phyloP scores from a whole-genome alignment of 2,888 invertebrate genomes.

The Ectemnius cavifrons region DNA sequence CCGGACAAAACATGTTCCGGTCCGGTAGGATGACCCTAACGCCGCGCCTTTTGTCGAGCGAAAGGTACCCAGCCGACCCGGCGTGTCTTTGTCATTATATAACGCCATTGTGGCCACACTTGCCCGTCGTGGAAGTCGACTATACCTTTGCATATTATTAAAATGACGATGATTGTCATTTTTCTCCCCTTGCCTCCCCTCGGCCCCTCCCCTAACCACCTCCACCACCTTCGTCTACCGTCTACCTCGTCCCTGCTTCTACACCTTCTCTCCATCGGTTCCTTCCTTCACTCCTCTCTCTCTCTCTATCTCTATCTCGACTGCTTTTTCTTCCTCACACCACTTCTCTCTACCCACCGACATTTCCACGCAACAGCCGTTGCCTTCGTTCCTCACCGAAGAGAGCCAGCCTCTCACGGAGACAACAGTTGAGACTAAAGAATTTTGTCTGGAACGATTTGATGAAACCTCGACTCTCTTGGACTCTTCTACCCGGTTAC shows the following conservation, averaged over 20 bases:
- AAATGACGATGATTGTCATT: constrained; percentile 79
- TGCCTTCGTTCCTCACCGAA: background rate
- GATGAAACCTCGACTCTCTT: no score
- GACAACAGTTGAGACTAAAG: background rate
- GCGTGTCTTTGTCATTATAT: constrained; percentile 78
- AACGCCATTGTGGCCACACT: constrained; percentile 78
- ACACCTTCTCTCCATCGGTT: background rate
- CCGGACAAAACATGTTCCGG: constrained; percentile 78
- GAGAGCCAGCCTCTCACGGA: background rate
- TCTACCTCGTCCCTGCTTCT: constrained; percentile 15
- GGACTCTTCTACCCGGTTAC: no score
- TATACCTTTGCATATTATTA: constrained; percentile 63
- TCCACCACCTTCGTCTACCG: constrained; percentile 34
- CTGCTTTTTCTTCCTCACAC: background rate
- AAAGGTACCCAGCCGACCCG: constrained; percentile 74
- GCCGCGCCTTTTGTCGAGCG: constrained; percentile 78
- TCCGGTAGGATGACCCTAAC: constrained; percentile 78
- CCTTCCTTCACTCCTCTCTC: background rate
- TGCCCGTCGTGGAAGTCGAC: constrained; percentile 72
- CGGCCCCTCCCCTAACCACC: constrained; percentile 14
- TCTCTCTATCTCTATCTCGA: background rate
- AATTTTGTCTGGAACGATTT: constrained; percentile 11
- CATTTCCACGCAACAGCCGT: constrained; percentile 1
- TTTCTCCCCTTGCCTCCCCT: constrained; percentile 49
- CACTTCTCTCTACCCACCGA: background rate